phyloP scores from a whole-genome alignment of 2,113 vertebrate genomes.

The Donacobius atricapilla region DNA sequence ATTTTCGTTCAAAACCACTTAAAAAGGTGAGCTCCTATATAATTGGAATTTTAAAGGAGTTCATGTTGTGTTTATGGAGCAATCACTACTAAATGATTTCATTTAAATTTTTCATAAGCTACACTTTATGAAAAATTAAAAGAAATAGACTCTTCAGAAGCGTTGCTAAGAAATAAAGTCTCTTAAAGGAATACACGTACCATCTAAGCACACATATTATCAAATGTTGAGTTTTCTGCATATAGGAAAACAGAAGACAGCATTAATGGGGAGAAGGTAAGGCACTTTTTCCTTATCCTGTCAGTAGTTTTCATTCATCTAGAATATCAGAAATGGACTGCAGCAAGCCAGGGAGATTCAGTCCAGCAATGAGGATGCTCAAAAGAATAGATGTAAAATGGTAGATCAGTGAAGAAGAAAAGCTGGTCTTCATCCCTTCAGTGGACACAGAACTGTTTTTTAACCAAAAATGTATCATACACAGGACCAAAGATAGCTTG shows the following conservation, averaged over 20 bases:
- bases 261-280: background rate
- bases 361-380: accelerated
- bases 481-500: background rate
- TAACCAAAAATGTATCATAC: background rate
- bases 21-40: conserved; percentile 54
- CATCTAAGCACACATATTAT: background rate
- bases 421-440: background rate
- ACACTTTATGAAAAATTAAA: conserved; percentile 70
- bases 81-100: conserved; percentile 69
- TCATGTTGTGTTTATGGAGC: conserved; percentile 65
- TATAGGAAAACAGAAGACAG: background rate
- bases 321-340: background rate
- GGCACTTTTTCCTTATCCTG: background rate
- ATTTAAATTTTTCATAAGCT: conserved; percentile 70
- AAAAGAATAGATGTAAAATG: accelerated
- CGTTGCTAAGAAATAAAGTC: conserved; percentile 18
- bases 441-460: background rate
- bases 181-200: conserved; percentile 39
- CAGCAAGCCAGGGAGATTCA: background rate
- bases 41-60: conserved; percentile 67
- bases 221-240: background rate
- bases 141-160: conserved; percentile 59
- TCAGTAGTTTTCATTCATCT: background rate
- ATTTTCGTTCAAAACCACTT: conserved; percentile 38
- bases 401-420: background rate